Evolutionary conservation across 2,888 invertebrate genomes (phyloP).

Genomic region (Perizoma flavofasciatum): DNA sequence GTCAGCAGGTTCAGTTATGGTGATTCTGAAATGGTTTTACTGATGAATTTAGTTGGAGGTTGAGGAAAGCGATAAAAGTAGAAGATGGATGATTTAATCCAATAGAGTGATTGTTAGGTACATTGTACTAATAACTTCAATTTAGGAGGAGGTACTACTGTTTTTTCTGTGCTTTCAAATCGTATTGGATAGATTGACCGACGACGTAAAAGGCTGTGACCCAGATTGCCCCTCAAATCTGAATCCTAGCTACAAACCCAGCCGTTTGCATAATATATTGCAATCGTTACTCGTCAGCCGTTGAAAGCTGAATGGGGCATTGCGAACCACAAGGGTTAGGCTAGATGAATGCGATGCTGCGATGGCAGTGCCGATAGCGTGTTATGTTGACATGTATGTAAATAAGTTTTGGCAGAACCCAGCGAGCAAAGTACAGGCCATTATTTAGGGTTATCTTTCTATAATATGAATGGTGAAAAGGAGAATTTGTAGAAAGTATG

Average conservation of each 20-base stretch:
- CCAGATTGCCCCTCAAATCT: constrained; percentile 9
- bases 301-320: constrained; percentile 62
- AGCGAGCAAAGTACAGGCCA: constrained; percentile 7
- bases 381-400: constrained; percentile 58
- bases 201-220: too few relatives aligned
- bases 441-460: constrained; percentile 19
- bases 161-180: too few relatives aligned
- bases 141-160: too few relatives aligned
- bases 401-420: constrained; percentile 44
- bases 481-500: too few relatives aligned
- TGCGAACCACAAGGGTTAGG: constrained; percentile 66
- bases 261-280: constrained; percentile 62
- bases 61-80: too few relatives aligned
- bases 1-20: too few relatives aligned
- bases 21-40: too few relatives aligned
- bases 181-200: too few relatives aligned
- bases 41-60: too few relatives aligned
- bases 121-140: too few relatives aligned
- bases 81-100: too few relatives aligned
- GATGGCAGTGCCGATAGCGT: constrained; percentile 61
- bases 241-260: constrained; percentile 13
- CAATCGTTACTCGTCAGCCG: constrained; percentile 55
- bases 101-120: too few relatives aligned
- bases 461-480: neutral
- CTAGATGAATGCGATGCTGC: constrained; percentile 67